These are phyloP conservation scores for Eurytemora carolleeae DNA, from an alignment of 1,140 invertebrate species.

Conservation along the genomic window DNA sequence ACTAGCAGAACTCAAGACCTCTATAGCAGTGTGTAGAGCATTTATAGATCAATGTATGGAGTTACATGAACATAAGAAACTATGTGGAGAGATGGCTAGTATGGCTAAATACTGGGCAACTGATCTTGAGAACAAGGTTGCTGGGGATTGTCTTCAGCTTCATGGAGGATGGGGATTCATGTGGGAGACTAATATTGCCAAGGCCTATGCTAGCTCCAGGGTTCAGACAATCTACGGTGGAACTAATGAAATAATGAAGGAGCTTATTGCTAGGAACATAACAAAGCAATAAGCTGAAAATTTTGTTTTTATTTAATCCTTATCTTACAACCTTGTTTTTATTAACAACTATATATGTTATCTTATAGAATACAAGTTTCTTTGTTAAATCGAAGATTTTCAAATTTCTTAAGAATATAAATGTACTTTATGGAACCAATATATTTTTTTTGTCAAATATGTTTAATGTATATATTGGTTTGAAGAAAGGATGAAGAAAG, in stretches of 20 bases:
- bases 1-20: slow-evolving; percentile 32
- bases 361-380: no score
- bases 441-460: no score
- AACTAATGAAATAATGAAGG: slow-evolving; percentile 34
- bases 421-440: no score
- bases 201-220: slow-evolving; percentile 27
- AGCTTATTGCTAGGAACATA: slow-evolving; percentile 26
- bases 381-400: no score
- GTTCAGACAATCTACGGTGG: slow-evolving; percentile 33
- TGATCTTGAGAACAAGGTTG: slow-evolving; percentile 29
- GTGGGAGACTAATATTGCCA: slow-evolving; percentile 30
- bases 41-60: slow-evolving; percentile 30
- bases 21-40: slow-evolving; percentile 26
- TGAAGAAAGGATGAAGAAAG: no score
- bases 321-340: no score
- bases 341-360: no score
- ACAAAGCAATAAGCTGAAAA: slow-evolving; percentile 15
- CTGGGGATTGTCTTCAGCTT: slow-evolving; percentile 28
- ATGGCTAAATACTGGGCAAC: slow-evolving; percentile 31
- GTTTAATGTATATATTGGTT: no score
- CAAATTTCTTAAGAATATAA: no score
- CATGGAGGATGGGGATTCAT: slow-evolving; percentile 34
- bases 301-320: no score
- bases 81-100: slow-evolving; percentile 27
- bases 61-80: slow-evolving; percentile 24